phyloP scores from a whole-genome alignment of 2,888 invertebrate genomes.

The Catocala fraxini region DNA sequence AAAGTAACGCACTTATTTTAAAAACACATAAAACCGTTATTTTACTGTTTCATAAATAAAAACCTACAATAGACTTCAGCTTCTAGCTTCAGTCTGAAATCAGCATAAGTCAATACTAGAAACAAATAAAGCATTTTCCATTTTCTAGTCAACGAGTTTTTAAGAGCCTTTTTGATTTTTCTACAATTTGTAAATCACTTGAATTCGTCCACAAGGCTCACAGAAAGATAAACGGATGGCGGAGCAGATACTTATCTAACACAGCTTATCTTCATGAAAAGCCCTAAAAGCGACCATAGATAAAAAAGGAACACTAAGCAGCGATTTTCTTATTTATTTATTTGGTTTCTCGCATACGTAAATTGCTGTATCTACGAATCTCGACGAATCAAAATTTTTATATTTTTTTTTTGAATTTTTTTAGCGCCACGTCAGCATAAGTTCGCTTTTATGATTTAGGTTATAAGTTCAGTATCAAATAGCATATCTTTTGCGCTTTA shows the following conservation, averaged over 20 bases:
- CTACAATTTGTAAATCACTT: not conserved
- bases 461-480: too few species aligned
- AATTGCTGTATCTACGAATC: not conserved
- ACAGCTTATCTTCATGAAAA: not conserved
- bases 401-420: too few species aligned
- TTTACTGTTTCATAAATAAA: too few species aligned
- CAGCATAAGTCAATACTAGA: conserved; percentile 4
- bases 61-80: too few species aligned
- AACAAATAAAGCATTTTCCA: not conserved
- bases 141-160: conserved; percentile 3
- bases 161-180: not conserved
- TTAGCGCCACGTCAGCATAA: too few species aligned
- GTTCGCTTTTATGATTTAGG: too few species aligned
- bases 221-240: conserved; percentile 9
- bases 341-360: not conserved
- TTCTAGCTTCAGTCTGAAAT: not conserved
- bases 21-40: too few species aligned
- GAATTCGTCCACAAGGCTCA: conserved; percentile 2
- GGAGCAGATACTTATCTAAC: conserved; percentile 16
- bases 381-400: too few species aligned
- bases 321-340: conserved; percentile 4
- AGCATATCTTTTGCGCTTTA: too few species aligned
- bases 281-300: conserved; percentile 2
- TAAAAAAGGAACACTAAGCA: not conserved
- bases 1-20: too few species aligned